Conservation (phyloP, 2,888 invertebrate species). For the Drosophila tripunctata region DNA sequence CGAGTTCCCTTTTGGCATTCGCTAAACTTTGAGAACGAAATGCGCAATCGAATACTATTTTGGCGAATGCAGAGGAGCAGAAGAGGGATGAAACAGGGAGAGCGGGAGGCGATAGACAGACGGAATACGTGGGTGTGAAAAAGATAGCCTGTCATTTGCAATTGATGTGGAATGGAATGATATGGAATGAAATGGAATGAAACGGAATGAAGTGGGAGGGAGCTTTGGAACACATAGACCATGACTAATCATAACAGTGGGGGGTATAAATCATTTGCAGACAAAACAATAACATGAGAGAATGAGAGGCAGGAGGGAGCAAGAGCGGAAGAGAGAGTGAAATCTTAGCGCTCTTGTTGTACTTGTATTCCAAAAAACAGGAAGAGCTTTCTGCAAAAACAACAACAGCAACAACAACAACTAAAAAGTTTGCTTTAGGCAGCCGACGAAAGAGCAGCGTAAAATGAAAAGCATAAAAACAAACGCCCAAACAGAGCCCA, state of each 20-base stretch:
- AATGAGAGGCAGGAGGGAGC: slow-evolving; percentile 41
- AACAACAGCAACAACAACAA: no score
- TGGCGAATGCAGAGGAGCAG: neutral
- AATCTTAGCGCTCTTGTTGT: slow-evolving; percentile 24
- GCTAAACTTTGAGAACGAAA: slow-evolving; percentile 39
- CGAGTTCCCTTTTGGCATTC: slow-evolving; percentile 1
- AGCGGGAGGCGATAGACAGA: slow-evolving; percentile 21
- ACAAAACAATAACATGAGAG: slow-evolving; percentile 32
- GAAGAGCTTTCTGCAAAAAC: slow-evolving; percentile 70
- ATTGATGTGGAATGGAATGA: slow-evolving; percentile 5
- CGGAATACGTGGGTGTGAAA: slow-evolving; percentile 40
- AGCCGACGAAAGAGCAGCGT: slow-evolving; percentile 48
- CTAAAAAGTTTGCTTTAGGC: slow-evolving; percentile 47
- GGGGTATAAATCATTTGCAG: slow-evolving; percentile 62
- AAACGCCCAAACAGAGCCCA: slow-evolving; percentile 56
- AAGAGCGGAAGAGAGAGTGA: slow-evolving; percentile 31
- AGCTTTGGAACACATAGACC: slow-evolving; percentile 31
- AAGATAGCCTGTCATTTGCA: slow-evolving; percentile 33
- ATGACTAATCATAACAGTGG: slow-evolving; percentile 46
- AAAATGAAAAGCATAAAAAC: slow-evolving; percentile 62
- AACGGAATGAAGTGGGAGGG: neutral
- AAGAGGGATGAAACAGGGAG: neutral
- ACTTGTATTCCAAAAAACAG: slow-evolving; percentile 49
- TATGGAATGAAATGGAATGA: neutral
- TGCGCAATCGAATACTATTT: slow-evolving; percentile 23